phyloP scores from a whole-genome alignment of 2,113 vertebrate species.

The Lutjanus erythropterus region DNA sequence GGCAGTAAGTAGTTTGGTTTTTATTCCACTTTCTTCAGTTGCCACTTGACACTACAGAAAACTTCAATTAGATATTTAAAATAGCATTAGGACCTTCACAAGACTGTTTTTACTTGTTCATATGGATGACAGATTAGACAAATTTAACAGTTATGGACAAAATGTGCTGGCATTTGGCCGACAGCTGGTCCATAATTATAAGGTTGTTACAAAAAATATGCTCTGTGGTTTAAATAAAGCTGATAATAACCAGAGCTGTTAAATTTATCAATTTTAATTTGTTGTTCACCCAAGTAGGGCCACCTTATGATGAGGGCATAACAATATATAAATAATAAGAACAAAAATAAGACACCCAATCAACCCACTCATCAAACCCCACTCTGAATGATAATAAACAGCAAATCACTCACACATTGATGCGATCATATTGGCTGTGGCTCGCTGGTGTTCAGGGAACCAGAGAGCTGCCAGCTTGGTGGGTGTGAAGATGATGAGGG shows the following conservation, averaged over 20 bases:
- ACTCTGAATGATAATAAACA: no score
- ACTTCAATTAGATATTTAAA: no score
- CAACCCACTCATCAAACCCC: no score
- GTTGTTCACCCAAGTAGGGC: no score
- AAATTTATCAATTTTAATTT: no score
- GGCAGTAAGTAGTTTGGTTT: no score
- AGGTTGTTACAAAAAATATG: neutral
- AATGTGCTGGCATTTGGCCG: neutral
- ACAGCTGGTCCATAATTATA: neutral
- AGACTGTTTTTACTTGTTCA: neutral
- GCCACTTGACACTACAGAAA: no score
- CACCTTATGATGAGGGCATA: no score
- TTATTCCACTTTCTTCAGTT: neutral
- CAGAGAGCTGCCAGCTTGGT: conserved; percentile 95
- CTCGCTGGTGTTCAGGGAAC: conserved; percentile 95
- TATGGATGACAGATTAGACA: neutral
- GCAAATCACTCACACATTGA: conserved; percentile 91
- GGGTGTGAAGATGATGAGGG: conserved; percentile 92
- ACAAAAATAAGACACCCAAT: neutral
- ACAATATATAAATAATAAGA: no score
- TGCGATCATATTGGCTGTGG: conserved; percentile 92
- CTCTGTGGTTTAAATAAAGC: neutral
- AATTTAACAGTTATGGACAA: neutral
- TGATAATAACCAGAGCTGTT: no score
- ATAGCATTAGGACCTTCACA: no score